phyloP scores from a whole-genome alignment of 2,797 vertebrate species.

The Sardinella longiceps region DNA sequence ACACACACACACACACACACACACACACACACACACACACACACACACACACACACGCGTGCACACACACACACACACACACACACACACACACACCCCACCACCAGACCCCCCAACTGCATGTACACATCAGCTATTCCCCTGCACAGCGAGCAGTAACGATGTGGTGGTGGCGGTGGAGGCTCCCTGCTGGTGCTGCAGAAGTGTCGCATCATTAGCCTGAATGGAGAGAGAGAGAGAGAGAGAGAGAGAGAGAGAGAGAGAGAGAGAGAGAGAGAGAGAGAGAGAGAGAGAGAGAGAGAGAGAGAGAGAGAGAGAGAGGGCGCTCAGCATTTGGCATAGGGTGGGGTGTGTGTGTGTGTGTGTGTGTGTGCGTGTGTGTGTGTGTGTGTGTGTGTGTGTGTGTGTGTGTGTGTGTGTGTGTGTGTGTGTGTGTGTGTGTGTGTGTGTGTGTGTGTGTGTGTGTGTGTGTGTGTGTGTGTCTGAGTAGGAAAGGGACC shows the following conservation, averaged over 20 bases:
- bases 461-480: not conserved
- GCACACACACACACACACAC: not conserved
- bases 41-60: not conserved
- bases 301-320: too few relatives aligned
- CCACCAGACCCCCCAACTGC: not conserved
- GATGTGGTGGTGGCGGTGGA: not conserved
- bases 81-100: not conserved
- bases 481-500: slow-evolving; percentile 18
- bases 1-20: not conserved
- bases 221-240: slow-evolving; percentile 32
- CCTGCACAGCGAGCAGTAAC: not conserved
- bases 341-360: not conserved
- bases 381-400: not conserved
- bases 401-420: slow-evolving; percentile 26
- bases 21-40: not conserved
- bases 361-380: not conserved
- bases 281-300: too few relatives aligned
- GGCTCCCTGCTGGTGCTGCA: not conserved
- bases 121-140: slow-evolving; percentile 15
- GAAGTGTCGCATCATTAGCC: slow-evolving; percentile 26
- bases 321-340: not conserved
- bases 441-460: not conserved
- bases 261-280: too few relatives aligned
- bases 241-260: too few relatives aligned
- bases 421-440: not conserved